Conservation (phyloP, 2,797 vertebrate species). For the Notamacropus eugenii region DNA sequence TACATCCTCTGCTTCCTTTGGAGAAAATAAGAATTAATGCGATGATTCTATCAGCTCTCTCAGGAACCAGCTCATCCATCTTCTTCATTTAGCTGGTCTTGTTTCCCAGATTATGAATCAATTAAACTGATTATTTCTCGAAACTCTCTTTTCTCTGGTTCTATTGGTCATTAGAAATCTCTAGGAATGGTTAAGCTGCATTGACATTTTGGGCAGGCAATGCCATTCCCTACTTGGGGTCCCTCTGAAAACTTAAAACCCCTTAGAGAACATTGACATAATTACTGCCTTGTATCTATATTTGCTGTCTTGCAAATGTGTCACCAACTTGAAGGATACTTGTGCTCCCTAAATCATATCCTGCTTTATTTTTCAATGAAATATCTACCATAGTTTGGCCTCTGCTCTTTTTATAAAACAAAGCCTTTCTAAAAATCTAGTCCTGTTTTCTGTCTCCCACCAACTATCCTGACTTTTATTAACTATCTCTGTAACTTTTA, state of each 20-base stretch:
- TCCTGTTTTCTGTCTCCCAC: constrained; percentile 20
- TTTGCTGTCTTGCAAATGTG: neutral
- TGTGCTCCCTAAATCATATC: neutral
- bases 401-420: constrained; percentile 52
- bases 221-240: neutral
- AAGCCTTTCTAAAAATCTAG: neutral
- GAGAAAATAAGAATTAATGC: constrained; percentile 58
- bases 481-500: constrained; percentile 38
- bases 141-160: constrained; percentile 40
- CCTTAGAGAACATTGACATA: neutral
- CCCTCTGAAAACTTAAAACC: constrained; percentile 12
- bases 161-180: constrained; percentile 33
- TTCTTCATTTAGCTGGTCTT: constrained; percentile 51
- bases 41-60: constrained; percentile 13
- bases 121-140: constrained; percentile 21
- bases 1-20: constrained; percentile 30
- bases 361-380: constrained; percentile 42
- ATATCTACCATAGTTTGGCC: constrained; percentile 47
- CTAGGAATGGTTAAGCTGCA: constrained; percentile 7
- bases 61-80: constrained; percentile 54
- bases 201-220: neutral
- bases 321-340: neutral
- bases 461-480: constrained; percentile 32
- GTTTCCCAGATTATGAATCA: constrained; percentile 29
- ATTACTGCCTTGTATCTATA: neutral